Evolutionary conservation across 2,888 invertebrate genomes (phyloP).

Genomic region (Caradrina clavipalpis): DNA sequence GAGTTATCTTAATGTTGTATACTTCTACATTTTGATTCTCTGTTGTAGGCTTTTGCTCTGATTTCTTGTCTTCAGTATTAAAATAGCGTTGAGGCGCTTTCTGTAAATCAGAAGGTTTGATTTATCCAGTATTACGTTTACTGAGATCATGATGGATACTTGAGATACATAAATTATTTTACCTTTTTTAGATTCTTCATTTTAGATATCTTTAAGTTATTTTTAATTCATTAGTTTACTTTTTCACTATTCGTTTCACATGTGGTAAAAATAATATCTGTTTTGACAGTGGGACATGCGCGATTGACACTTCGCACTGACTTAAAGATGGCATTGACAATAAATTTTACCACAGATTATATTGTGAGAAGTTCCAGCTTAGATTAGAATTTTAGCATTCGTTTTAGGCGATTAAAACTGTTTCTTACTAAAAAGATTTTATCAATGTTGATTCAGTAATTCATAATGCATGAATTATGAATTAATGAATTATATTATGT

Average conservation of each 20-base stretch:
- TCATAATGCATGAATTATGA: too few species aligned
- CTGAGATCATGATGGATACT: neutral
- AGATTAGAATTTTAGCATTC: neutral
- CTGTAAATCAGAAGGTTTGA: conserved; percentile 62
- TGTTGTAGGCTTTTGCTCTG: conserved; percentile 41
- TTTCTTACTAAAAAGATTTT: neutral
- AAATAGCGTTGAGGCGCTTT: conserved; percentile 77
- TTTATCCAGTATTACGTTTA: neutral
- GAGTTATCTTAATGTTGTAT: conserved; percentile 81
- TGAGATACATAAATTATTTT: neutral
- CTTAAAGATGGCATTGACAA: conserved; percentile 14
- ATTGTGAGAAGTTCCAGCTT: conserved; percentile 1
- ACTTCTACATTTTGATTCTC: conserved; percentile 74
- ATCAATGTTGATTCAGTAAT: neutral
- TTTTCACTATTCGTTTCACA: neutral
- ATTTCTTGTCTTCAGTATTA: conserved; percentile 65
- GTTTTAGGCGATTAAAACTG: neutral
- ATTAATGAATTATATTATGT: too few species aligned
- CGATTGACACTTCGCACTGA: conserved; percentile 30
- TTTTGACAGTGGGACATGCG: conserved; percentile 15
- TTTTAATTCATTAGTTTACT: conserved; percentile 6
- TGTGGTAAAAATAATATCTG: conserved; percentile 16
- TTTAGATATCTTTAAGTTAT: neutral
- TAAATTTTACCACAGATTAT: conserved; percentile 13
- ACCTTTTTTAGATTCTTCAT: conserved; percentile 69